Base-by-base conservation (phyloP, 2,113 vertebrate genomes). In the Scytalopus superciliaris region DNA sequence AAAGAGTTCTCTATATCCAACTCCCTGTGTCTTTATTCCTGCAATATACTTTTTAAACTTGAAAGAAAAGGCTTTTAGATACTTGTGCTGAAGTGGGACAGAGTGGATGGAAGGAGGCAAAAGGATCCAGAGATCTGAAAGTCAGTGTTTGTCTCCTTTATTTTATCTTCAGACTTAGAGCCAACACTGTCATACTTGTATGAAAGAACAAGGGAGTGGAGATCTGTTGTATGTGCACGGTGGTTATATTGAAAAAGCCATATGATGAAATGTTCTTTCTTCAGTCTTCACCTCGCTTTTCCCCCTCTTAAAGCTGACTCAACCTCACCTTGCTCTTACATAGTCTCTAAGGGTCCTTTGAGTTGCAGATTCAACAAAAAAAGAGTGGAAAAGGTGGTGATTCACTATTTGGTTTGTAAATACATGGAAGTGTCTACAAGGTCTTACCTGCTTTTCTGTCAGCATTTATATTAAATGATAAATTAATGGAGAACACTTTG, bases 381-480 rank as follows among this genome's bases (percentile, higher is more conserved):
- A 75, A 31, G 19, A 89, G 50, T 90, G 83, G 90, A 94, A 94
- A 94, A 96, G 83, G 76, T 95, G 91, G 82, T 92, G 89, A 92
- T 97, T 97, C 25, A 25, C 94, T 92, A 69, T 93, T 95, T 87
- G 91, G 76, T 96, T 94, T 98, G 98, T 98, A 97, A 97, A 98
- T 98, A 97, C 42, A 84, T 97, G 92, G 63, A 96, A 96, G 73
- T 96, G 86, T 97, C 95, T 96, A 64, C 91, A 96, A 97, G 91
- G 85, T 98, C 87, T 95, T 96, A 97, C 19, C 93, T 98, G 97
- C 97, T 98, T 95, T 97, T 97, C 95, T 98, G 97, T 98, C 95
- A 88, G 95, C 97, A 94, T 98, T 97, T 98, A 96, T 97, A 97
- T 97, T 98, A 97, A 98, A 98, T 97, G 97, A 97, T 96, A 96